phyloP scores from a whole-genome alignment of 2,888 invertebrate genomes.

The Arrhopalites spinosus region DNA sequence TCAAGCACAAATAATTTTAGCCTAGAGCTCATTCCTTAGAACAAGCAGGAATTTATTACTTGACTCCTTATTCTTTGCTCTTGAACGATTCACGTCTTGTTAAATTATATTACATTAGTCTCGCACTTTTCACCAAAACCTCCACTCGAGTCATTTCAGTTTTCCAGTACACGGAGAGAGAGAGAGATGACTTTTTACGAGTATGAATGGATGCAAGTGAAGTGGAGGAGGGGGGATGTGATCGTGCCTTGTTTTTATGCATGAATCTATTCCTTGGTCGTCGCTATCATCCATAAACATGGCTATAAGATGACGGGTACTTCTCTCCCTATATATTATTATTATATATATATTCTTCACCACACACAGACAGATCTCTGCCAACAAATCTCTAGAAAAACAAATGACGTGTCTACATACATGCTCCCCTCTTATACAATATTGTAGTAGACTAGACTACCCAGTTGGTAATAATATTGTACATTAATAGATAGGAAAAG shows the following conservation, averaged over 20 bases:
- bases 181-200: constrained; percentile 12
- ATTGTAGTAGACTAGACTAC: too few relatives aligned
- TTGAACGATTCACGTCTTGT: constrained; percentile 30
- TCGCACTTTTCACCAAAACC: constrained; percentile 5
- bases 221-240: background rate
- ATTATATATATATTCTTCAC: background rate
- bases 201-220: background rate
- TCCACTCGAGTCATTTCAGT: background rate
- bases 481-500: too few relatives aligned
- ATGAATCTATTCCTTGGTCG: background rate
- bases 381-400: constrained; percentile 4
- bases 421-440: background rate
- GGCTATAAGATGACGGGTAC: background rate
- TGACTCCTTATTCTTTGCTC: background rate
- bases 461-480: too few relatives aligned
- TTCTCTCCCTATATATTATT: background rate
- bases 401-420: constrained; percentile 12
- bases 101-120: constrained; percentile 36
- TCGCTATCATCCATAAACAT: background rate
- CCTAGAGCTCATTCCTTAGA: constrained; percentile 40
- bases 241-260: background rate
- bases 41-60: constrained; percentile 46
- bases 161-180: background rate
- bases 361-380: background rate
- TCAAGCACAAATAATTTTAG: constrained; percentile 7